These are phyloP conservation scores for Hippocampus kuda DNA, from an alignment of 2,797 vertebrate species.

Conservation along the genomic window DNA sequence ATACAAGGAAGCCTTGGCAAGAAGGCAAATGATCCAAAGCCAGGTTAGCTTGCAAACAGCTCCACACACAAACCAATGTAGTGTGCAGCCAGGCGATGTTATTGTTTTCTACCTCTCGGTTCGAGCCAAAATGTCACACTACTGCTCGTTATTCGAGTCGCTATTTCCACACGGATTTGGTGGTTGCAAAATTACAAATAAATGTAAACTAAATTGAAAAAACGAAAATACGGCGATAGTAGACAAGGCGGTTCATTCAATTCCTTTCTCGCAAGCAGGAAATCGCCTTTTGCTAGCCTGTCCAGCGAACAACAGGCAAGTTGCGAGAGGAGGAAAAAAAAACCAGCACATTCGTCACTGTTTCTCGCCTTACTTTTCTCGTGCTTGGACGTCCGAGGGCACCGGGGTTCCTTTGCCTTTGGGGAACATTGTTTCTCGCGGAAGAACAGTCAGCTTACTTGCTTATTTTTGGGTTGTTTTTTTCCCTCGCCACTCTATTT, in stretches of 20 bases:
- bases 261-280: slow-evolving; percentile 59
- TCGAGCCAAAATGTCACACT: slow-evolving; percentile 9
- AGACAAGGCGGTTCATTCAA: slow-evolving; percentile 73
- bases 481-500: slow-evolving; percentile 65
- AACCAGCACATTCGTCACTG: slow-evolving; percentile 36
- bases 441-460: slow-evolving; percentile 61
- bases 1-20: slow-evolving; percentile 32
- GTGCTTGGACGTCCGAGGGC: slow-evolving; percentile 92
- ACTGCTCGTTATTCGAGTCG: slow-evolving; percentile 10
- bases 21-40: slow-evolving; percentile 37
- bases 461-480: slow-evolving; percentile 56
- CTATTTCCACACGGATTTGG: slow-evolving; percentile 3
- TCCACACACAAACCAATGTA: slow-evolving; percentile 57
- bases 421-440: slow-evolving; percentile 83
- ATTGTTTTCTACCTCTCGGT: slow-evolving; percentile 50
- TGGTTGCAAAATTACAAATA: slow-evolving; percentile 8
- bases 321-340: slow-evolving; percentile 43
- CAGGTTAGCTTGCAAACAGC: slow-evolving; percentile 41
- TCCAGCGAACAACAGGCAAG: slow-evolving; percentile 61
- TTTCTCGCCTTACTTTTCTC: slow-evolving; percentile 86
- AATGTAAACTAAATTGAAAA: slow-evolving; percentile 2
- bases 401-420: slow-evolving; percentile 97
- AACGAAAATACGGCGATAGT: slow-evolving; percentile 43
- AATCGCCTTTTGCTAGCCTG: slow-evolving; percentile 55
- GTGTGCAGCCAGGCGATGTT: slow-evolving; percentile 47